phyloP scores from a whole-genome alignment of 2,797 vertebrate species.

The Silurus lanzhouensis region DNA sequence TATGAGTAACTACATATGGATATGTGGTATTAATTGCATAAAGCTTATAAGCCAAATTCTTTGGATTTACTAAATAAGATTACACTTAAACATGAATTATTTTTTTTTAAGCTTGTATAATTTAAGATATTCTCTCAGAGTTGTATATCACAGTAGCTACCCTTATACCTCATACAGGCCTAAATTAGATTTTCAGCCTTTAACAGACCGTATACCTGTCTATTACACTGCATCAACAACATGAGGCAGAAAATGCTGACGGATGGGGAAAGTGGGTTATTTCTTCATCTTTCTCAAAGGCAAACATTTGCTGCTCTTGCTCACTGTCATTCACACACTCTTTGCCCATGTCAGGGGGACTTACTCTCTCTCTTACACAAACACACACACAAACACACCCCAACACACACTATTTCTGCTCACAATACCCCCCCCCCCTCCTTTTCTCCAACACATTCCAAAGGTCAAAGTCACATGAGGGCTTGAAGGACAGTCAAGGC shows the following conservation, averaged over 20 bases:
- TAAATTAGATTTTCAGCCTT: slow-evolving; percentile 31
- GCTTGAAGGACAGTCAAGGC: slow-evolving; percentile 78
- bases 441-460: slow-evolving; percentile 76
- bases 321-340: slow-evolving; percentile 47
- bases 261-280: slow-evolving; percentile 36
- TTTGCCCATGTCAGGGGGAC: slow-evolving; percentile 45
- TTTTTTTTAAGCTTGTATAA: background rate
- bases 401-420: slow-evolving; percentile 60
- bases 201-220: slow-evolving; percentile 29
- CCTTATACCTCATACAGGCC: background rate
- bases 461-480: slow-evolving; percentile 83
- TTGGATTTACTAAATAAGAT: background rate
- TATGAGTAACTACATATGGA: background rate
- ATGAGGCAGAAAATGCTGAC: slow-evolving; percentile 53
- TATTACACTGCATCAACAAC: slow-evolving; percentile 32
- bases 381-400: background rate
- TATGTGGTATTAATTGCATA: background rate
- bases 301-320: slow-evolving; percentile 46
- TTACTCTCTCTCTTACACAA: slow-evolving; percentile 33
- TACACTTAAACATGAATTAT: background rate
- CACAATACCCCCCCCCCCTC: slow-evolving; percentile 69
- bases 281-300: slow-evolving; percentile 45
- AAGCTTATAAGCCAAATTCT: background rate
- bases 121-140: background rate
- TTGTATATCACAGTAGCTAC: background rate